Evolutionary conservation across 1,140 invertebrate genomes (phyloP).

Genomic region (Drosophila bifasciata): DNA sequence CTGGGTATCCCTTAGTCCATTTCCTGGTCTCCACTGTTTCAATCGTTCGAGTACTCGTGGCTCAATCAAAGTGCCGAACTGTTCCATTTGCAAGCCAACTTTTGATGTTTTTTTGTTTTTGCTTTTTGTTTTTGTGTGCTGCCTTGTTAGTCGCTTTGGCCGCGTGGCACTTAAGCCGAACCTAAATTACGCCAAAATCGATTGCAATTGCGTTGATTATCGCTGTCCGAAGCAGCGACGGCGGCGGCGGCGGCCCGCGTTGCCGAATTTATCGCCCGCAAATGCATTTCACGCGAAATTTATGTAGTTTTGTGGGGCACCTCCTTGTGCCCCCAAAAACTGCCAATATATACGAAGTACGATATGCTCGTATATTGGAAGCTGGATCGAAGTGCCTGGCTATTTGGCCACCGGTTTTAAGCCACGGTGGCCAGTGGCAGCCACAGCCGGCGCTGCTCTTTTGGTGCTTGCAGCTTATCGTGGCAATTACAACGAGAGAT

Average conservation of each 20-base stretch:
- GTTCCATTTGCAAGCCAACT: slow-evolving; percentile 12
- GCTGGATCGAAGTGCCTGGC: slow-evolving; percentile 43
- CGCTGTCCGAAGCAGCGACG: slow-evolving; percentile 51
- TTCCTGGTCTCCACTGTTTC: neutral
- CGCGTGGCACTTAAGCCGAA: slow-evolving; percentile 69
- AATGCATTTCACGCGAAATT: slow-evolving; percentile 81
- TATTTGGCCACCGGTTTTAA: slow-evolving; percentile 75
- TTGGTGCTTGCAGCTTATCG: slow-evolving; percentile 61
- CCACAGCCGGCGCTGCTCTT: slow-evolving; percentile 47
- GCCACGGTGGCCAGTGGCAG: slow-evolving; percentile 37
- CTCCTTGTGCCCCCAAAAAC: slow-evolving; percentile 2
- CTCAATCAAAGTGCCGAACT: slow-evolving; percentile 14
- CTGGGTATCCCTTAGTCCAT: slow-evolving; percentile 11
- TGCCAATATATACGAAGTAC: slow-evolving; percentile 41
- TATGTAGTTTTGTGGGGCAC: slow-evolving; percentile 63
- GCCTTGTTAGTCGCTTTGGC: slow-evolving; percentile 46
- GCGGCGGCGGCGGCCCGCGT: slow-evolving; percentile 7
- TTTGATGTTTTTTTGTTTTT: slow-evolving; percentile 2
- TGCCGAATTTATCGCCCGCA: slow-evolving; percentile 77
- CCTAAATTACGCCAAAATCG: slow-evolving; percentile 81
- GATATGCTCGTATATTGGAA: slow-evolving; percentile 32
- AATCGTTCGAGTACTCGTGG: slow-evolving; percentile 11
- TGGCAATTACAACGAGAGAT: slow-evolving; percentile 78
- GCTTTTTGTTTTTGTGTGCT: slow-evolving; percentile 13
- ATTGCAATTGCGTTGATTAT: slow-evolving; percentile 82